These are phyloP conservation scores for Phataginus tetradactyla DNA, from an alignment of 2,797 vertebrate species.

Conservation along the genomic window DNA sequence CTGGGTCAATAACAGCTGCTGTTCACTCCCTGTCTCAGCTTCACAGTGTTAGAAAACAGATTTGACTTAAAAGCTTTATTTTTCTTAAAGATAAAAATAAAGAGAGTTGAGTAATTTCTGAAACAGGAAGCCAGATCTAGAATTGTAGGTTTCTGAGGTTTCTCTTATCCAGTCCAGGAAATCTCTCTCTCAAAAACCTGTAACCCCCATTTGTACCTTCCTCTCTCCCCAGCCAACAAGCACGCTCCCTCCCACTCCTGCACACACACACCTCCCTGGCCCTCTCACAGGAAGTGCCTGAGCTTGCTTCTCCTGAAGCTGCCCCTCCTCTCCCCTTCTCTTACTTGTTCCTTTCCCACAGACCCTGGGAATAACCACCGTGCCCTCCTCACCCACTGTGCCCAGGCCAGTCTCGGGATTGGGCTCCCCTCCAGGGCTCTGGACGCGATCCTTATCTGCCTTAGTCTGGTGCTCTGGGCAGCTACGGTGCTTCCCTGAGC, in stretches of 20 bases:
- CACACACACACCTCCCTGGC: background rate
- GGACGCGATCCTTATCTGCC: background rate
- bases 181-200: background rate
- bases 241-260: rapidly evolving
- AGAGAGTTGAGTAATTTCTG: conserved; percentile 35
- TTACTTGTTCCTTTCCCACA: background rate
- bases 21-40: background rate
- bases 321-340: background rate
- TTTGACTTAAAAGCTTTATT: background rate
- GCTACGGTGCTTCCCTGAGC: background rate
- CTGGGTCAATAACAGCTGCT: background rate
- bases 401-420: background rate
- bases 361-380: no score
- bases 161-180: background rate
- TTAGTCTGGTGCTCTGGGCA: background rate
- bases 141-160: conserved; percentile 46
- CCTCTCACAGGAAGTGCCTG: rapidly evolving
- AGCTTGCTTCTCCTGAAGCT: background rate
- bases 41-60: background rate
- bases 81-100: background rate
- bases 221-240: no score
- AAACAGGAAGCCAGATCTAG: conserved; percentile 14
- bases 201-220: background rate
- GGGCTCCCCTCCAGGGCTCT: background rate
- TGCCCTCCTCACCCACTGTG: background rate